Base-by-base conservation (phyloP, 1,140 invertebrate genomes). In the Lepidotrigona ventralis region DNA sequence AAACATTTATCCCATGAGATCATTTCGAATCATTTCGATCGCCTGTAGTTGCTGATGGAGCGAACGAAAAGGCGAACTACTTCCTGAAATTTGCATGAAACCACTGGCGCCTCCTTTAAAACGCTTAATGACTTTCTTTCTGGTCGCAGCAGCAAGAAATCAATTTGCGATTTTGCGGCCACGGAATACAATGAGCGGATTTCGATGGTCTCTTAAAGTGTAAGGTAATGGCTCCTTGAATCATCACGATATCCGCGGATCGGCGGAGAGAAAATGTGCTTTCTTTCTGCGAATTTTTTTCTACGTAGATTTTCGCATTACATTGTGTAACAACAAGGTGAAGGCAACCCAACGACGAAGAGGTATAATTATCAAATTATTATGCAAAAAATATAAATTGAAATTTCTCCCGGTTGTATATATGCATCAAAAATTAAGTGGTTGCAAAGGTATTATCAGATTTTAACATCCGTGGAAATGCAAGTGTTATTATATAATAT, bases 111-210 rank as follows among this genome's bases (percentile, higher is more conserved):
- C 17, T 29, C 17, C 26, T 54, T 53, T 51, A 73, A n/a, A 73
- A 19, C 71, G 71, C n/a, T 73, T 73, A 73, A 73, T 73, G 71
- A 73, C 51, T 73, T 53, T 73, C 71, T 73, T 70, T 23, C 19
- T 14, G 11, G n/a, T 54, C 11, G 68, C 33, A 15, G 3, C 29
- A 11, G 51, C 71, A 73, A 73, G 26, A 73, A 73, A 73, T 73
- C 51, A 53, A 46, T 15, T 51, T n/a, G 17, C 26, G n/a, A 73
- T 54, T 51, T 26, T 54, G 15, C 66, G 66, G 66, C 33, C 33
- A 70, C 33, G 33, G 33, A 23, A n/a, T 33, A 70, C 68, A 70
- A 70, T 70, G 68, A 70, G 33, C 33, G 23, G 14, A 70, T 39
- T 70, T 33, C 33, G 68, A 21, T 46, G 68, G 21, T 2, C 19